Evolutionary conservation across 2,888 invertebrate genomes (phyloP), one percentile per base, ranked within the genome.

Genomic region (Ecdyonurus torrentis): DNA sequence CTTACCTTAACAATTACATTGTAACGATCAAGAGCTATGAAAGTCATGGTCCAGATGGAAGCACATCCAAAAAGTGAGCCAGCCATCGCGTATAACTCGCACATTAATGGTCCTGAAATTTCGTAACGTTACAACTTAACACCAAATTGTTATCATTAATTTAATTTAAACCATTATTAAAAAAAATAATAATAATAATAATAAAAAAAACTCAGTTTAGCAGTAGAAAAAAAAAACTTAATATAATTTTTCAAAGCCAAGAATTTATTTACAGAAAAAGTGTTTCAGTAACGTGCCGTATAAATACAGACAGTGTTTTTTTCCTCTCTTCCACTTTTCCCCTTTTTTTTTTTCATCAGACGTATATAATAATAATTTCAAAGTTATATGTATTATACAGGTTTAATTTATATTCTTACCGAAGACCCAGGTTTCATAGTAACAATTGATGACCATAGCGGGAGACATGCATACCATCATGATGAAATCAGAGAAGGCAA

Each of bases 401-500:
- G 5, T 22, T 20, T 7, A n/a, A 22, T 55, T 55, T 55, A 20
- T 55, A 22, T 7, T 58, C 63, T 23, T 67, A 82, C 83, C 78
- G 62, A 77, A 76, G 2, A 74, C 72, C 82, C 82, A 83, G 2
- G 79, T 80, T 67, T 89, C 89, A 70, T 87, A 79, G 73, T 89
- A 89, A 74, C 91, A 90, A 74, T 87, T 91, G 68, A 89, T 80
- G 61, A 89, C 84, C 85, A 91, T 90, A 67, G 89, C 81, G 60
- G 89, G 87, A 70, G 87, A 82, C 89, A 89, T 89, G 68, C 78
- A 75, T 69, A 85, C 77, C 91, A 93, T 93, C 87, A 93, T 92
- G 67, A 86, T 80, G 72, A 93, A 89, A 73, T 93, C 92, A 63
- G 91, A 91, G 74, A 95, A 85, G 52, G 94, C 94, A 71, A 95